Base-by-base conservation (phyloP, 2,797 vertebrate genomes). In the Myripristis murdjan region DNA sequence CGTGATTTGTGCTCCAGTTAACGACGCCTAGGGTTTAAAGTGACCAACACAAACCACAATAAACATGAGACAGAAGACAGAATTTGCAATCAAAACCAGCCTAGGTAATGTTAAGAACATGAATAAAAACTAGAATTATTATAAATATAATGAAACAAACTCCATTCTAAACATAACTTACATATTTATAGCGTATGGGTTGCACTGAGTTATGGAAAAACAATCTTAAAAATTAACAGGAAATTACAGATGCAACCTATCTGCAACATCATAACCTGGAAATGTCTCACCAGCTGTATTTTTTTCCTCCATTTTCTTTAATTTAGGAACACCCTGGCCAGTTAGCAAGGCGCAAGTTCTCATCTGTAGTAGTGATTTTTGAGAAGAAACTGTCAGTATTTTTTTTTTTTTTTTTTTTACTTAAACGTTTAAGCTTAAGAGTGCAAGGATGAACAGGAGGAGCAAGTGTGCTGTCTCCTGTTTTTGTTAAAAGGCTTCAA, bases 1-100 rank as follows among this genome's bases (percentile, higher is more conserved):
- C 90, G 72, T 92, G 86, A 91, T 84, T 65, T 75, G 89, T 86
- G 82, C 88, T 58, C 41, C 58, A 62, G 63, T 75, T 82, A 62
- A 43, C 52, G 44, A n/a, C 11, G 39, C 14, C 39, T 41, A 14
- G 39, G 39, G 3, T 41, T 41, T 58, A 18, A 58, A 73, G 69
- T 80, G 67, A 86, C 68, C 6, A 56, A 73, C 46, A 41, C 14
- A 79, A 77, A 77, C 46, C 28, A 74, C 52, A 69, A 52, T 7
- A 66, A 14, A 76, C 47, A 43, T 0, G 52, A 35, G 53, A 35
- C 53, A 67, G 20, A 55, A 53, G 51, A 66, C 41, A 54, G 10
- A 63, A 65, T 41, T 48, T 57, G 41, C n/a, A 43, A 69, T 79
- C n/a, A 57, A 67, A 64, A 71, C 26, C 11, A 65, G 49, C 46